Base-by-base conservation (phyloP, 2,113 vertebrate genomes). In the Bufo gargarizans region DNA sequence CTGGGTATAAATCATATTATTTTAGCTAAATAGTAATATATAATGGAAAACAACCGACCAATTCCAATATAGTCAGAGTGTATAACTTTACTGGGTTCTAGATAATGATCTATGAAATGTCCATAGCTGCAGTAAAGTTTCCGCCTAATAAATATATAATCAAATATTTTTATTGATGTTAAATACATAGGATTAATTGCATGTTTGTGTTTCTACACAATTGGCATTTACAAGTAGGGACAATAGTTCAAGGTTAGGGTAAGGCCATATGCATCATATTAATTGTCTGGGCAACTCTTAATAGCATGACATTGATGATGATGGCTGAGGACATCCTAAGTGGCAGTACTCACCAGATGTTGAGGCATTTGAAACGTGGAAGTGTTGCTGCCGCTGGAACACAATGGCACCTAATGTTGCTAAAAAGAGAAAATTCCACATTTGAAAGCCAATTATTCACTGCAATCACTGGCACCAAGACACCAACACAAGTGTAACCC, bases 381-480 rank as follows among this genome's bases (percentile, higher is more conserved):
- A 77, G 81, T 88, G 87, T 72, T 88, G 87, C n/a, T 88, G 87
- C 8, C 87, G 71, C 72, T 88, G 87, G 80, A 83, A 88, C 81
- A 84, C 87, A 88, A 88, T 84, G 81, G 87, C 87, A 83, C 81
- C 81, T 88, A 88, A 59, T 69, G 87, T 71, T 47, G 87, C 87
- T 88, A 88, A 88, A 88, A 88, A 88, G 81, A 88, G 17, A 88
- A 88, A 88, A 88, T 83, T 53, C 81, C 87, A 88, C 58, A 88
- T 88, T 88, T 84, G 45, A 88, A 84, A 88, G 56, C 61, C 55
- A 83, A 17, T 58, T 82, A 47, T 84, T 88, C 45, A 84, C 11
- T 77, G 65, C 78, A 87, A 20, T 47, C 19, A 69, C 14, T 86
- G 61, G 77, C 33, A 86, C 43, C 14, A 63, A 56, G 12, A 43